A percentile compares a stretch with the other conserved stretches of the same genome.
Conservation (phyloP, 2,113 vertebrate species). For the Myiozetetes cayanensis region DNA sequence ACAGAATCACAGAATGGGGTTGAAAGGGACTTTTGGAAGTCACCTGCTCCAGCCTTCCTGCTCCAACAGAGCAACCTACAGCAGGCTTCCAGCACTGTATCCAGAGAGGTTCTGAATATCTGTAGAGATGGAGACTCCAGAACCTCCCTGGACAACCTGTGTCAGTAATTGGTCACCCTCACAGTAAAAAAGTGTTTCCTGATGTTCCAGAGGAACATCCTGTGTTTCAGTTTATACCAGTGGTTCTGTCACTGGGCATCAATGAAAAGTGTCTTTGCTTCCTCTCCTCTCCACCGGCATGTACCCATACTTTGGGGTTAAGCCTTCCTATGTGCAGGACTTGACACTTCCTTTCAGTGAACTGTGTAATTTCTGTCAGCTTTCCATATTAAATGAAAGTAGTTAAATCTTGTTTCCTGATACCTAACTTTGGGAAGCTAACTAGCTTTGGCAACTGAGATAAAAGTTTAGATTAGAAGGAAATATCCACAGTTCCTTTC, state of each 20-base stretch:
- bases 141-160: neutral
- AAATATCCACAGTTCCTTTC: neutral
- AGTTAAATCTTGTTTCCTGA: neutral
- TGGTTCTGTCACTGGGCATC: neutral
- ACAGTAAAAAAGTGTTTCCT: neutral
- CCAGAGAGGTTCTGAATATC: neutral
- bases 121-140: neutral
- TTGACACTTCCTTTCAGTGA: neutral
- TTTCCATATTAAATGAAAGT: neutral
- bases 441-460: neutral
- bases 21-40: neutral
- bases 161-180: neutral
- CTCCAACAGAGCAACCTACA: neutral
- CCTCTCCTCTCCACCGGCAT: neutral
- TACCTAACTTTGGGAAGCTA: neutral
- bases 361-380: neutral
- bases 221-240: neutral
- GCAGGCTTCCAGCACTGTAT: neutral
- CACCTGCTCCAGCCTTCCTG: accelerated
- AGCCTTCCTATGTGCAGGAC: neutral
- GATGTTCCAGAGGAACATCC: neutral
- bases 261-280: neutral
- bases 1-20: neutral
- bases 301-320: neutral
- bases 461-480: neutral